Base-by-base conservation (phyloP, 92 coral and sea anemone genomes). In the Porites lobata region DNA sequence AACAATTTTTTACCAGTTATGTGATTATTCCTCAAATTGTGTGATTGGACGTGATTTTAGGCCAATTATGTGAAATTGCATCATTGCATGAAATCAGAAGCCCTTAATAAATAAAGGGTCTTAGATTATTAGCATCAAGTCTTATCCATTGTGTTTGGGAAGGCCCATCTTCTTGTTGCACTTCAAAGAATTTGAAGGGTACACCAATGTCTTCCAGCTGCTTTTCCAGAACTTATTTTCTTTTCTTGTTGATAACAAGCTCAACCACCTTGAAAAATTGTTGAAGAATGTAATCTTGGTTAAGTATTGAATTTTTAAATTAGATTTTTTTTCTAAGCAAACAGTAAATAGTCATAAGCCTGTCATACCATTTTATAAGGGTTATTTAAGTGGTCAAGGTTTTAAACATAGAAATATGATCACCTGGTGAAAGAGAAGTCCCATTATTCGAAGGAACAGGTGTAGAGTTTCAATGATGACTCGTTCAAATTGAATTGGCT, bases 111-210 rank as follows among this genome's bases (percentile, higher is more conserved):
- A 29, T 29, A 29, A 29, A 29, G 32, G 32, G 3, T 1, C 32
- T 29, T 29, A 1, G 3, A 29, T 29, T 38, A 12, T 24, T 38
- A 59, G 71, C 82, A 78, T 78, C 71, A 2, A 61, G 57, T 62
- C 82, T 78, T 17, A 57, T 78, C 71, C 69, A 78, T 56, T 78
- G 70, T 38, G 69, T 78, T 78, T 61, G 6, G 18, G 82, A 78
- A 22, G 70, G 13, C 1, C 82, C 82, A 32, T 59, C 70, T 6
- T 43, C 82, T 12, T 50, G 7, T 17, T 61, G 69, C 1, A 78
- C 82, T 8, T 78, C n/a, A 19, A 5, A 78, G 6, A 78, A 78
- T 1, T 61, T 78, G 6, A 78, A 43, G 1, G 82, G 70, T 2
- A 78, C 82, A 38, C 70, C 82, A 59, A 38, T 78, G 8, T 43